Evolutionary conservation across 35 echinoderm and acorn worm genomes (phyloP), one percentile per base, ranked within the genome.

Genomic region (Lytechinus pictus): DNA sequence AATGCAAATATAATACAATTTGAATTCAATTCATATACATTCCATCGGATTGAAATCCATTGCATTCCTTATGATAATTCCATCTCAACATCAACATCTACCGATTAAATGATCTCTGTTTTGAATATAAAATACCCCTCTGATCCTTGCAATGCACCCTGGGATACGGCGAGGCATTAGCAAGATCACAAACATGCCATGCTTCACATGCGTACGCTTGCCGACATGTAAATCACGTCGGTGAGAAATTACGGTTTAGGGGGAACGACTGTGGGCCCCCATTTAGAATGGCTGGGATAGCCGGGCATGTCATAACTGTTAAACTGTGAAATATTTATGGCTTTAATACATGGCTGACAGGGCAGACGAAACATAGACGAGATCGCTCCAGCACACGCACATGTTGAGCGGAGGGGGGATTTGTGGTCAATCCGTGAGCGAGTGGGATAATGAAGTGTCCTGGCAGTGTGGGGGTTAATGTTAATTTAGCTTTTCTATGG

Each of bases 291-390:
- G 28, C 88, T 52, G 52, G 88, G 29, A 90, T 90, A 52, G 88
- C 88, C 4, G 52, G 10, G 14, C 88, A 90, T 90, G 88, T 90
- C 88, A 90, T 90, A 90, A 90, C 88, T 90, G 88, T 90, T 90
- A 90, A 90, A 90, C 88, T 54, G 29, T 90, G 88, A 90, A 52
- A 90, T 44, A 90, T 90, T 90, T 90, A 90, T 54, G 88, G 52
- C 88, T 90, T 54, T 44, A 90, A 90, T 44, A 54, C 88, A 52
- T 90, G 88, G 88, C 33, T 79, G 66, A 79, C 66, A 79, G n/a
- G 66, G 88, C 52, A 54, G 88, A 90, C 88, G 52, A 52, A 44
- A 90, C 88, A 90, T 44, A 90, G 66, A 79, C 66, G 66, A 79
- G 66, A 79, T 79, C 21, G 66, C 66, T 79, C n/a, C 66, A 16